These are phyloP conservation scores for Lepus europaeus DNA, from an alignment of 2,113 vertebrate genomes.

Conservation along the genomic window DNA sequence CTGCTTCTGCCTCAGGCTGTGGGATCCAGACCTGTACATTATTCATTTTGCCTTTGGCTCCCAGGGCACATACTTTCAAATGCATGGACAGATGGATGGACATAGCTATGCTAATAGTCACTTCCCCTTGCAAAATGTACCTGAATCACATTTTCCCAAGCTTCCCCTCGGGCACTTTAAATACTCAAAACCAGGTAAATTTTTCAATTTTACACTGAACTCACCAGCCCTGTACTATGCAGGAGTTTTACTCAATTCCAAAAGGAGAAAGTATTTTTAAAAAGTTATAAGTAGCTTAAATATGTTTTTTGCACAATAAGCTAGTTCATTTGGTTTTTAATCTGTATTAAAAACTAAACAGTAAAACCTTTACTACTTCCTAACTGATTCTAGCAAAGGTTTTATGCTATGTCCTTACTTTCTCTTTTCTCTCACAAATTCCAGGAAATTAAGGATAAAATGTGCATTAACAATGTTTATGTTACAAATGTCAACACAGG, in stretches of 20 bases:
- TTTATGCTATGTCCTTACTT: slow-evolving; percentile 30
- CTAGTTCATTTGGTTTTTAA: slow-evolving; percentile 65
- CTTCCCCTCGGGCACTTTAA: slow-evolving; percentile 71
- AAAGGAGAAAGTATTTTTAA: slow-evolving; percentile 49
- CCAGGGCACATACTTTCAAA: slow-evolving; percentile 44
- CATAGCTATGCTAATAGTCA: slow-evolving; percentile 52
- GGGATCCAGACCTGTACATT: slow-evolving; percentile 45
- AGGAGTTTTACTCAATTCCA: slow-evolving; percentile 47
- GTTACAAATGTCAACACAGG: slow-evolving; percentile 50
- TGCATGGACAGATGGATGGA: slow-evolving; percentile 45
- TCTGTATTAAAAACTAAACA: slow-evolving; percentile 50
- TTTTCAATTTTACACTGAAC: slow-evolving; percentile 49
- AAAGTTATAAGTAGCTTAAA: slow-evolving; percentile 48
- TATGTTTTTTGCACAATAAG: slow-evolving; percentile 49
- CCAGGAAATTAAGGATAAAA: slow-evolving; percentile 71
- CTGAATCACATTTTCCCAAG: slow-evolving; percentile 69
- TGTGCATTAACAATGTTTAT: slow-evolving; percentile 28
- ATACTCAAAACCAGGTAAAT: slow-evolving; percentile 64
- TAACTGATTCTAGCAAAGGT: slow-evolving; percentile 7
- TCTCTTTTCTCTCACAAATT: slow-evolving; percentile 58
- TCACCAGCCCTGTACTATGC: slow-evolving; percentile 44
- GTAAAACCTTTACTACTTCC: slow-evolving; percentile 51
- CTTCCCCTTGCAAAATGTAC: slow-evolving; percentile 54
- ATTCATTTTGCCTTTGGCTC: slow-evolving; percentile 73
- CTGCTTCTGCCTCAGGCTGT: background rate